Conservation (phyloP, 2,888 invertebrate genomes). For the Hyalella azteca region DNA sequence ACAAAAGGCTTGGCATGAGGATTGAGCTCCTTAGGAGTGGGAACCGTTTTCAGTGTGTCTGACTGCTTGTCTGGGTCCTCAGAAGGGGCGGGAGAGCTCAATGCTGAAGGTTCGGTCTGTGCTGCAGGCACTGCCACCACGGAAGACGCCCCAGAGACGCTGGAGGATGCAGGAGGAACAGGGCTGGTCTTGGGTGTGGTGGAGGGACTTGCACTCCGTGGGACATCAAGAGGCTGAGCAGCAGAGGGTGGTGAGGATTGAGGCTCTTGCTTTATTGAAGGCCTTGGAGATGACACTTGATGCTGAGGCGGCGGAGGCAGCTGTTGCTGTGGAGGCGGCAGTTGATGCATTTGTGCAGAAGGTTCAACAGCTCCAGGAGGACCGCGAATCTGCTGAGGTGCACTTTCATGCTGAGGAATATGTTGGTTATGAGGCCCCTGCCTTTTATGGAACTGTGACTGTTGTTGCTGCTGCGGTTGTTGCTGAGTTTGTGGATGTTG, state of each 20-base stretch:
- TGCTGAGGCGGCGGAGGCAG: background rate
- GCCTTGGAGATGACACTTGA: background rate
- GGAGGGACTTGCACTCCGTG: background rate
- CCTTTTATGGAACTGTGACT: slow-evolving; percentile 12
- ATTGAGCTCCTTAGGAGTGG: background rate
- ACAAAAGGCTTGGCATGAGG: slow-evolving; percentile 22
- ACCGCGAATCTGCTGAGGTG: background rate
- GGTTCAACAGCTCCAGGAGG: background rate
- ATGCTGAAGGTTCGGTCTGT: background rate
- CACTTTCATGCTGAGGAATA: background rate
- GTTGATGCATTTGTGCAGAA: background rate
- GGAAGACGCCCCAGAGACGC: background rate
- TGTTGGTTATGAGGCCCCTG: background rate
- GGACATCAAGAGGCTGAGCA: background rate
- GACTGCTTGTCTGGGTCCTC: background rate
- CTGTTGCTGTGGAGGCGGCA: background rate
- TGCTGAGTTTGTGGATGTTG: background rate
- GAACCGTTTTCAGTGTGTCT: background rate
- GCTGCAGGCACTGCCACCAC: background rate
- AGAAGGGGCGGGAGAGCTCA: background rate
- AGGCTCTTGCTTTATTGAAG: background rate
- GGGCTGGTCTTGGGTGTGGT: background rate
- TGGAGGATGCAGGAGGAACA: background rate
- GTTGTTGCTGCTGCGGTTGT: background rate
- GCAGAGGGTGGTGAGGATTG: background rate